Evolutionary conservation across 2,113 vertebrate species (phyloP).

Genomic region (Nipponia nippon): DNA sequence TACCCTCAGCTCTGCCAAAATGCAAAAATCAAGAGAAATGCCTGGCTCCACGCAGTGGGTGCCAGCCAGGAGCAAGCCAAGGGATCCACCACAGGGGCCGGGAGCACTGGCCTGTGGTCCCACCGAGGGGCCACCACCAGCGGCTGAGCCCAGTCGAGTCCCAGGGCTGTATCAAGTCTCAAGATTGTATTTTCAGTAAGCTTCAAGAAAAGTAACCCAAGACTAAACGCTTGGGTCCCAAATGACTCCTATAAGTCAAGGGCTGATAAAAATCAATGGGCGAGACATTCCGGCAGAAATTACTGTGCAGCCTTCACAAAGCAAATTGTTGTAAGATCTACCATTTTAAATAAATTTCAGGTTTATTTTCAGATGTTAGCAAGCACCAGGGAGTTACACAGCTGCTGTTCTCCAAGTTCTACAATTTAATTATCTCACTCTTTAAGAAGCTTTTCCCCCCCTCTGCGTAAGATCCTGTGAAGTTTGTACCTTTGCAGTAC

Average conservation of each 20-base stretch:
- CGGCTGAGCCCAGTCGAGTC: accelerated
- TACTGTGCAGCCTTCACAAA: background rate
- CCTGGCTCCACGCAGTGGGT: accelerated
- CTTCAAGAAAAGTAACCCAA: background rate
- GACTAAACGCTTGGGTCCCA: background rate
- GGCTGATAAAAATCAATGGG: background rate
- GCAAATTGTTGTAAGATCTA: background rate
- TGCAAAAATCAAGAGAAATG: background rate
- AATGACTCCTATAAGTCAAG: background rate
- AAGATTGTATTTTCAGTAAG: background rate
- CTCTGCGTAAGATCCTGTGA: background rate
- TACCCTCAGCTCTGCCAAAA: background rate
- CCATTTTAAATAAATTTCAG: background rate
- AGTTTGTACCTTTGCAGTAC: background rate
- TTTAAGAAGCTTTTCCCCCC: background rate
- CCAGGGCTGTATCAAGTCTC: background rate
- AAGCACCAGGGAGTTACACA: background rate
- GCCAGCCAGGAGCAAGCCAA: background rate
- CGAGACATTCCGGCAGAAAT: background rate
- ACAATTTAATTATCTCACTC: background rate
- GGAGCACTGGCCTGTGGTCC: background rate
- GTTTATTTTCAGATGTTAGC: background rate
- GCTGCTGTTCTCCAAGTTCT: background rate
- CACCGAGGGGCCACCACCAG: background rate
- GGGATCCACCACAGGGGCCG: background rate